phyloP scores from a whole-genome alignment of 2,797 vertebrate genomes.

The Acanthornis magna region DNA sequence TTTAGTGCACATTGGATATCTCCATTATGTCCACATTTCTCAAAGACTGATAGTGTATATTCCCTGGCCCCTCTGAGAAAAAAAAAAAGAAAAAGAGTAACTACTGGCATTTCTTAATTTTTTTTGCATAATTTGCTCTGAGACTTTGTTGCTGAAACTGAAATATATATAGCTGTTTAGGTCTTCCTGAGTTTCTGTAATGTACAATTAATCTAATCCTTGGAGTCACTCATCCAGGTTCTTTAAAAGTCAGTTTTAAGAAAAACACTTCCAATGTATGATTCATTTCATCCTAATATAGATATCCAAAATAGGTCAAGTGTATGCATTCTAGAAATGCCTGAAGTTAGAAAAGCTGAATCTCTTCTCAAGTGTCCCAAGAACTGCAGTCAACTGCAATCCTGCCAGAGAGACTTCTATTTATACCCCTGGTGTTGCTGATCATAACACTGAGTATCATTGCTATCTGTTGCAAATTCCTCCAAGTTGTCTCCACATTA shows the following conservation, averaged over 20 bases:
- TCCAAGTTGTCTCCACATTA: not conserved
- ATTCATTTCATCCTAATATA: constrained; percentile 16
- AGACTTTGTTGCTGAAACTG: not conserved
- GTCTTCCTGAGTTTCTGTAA: not conserved
- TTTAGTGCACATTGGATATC: not conserved
- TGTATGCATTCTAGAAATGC: constrained; percentile 28
- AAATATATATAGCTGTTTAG: not conserved
- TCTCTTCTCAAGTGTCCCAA: not conserved
- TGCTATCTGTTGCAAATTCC: not conserved
- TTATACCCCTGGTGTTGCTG: not conserved
- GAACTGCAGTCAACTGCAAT: not conserved
- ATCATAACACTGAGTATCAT: not conserved
- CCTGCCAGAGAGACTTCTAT: not conserved
- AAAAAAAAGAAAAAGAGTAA: not conserved
- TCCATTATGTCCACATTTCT: not conserved
- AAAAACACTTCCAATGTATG: not conserved
- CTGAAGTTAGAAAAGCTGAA: constrained; percentile 17
- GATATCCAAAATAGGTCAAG: constrained; percentile 36
- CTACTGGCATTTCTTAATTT: not conserved
- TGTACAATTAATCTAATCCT: not conserved
- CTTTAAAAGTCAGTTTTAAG: not conserved
- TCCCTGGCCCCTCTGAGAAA: not conserved
- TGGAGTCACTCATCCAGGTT: not conserved
- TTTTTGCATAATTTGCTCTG: not conserved
- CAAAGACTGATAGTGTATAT: not conserved